Base-by-base conservation (phyloP, 2,113 vertebrate species). In the Seriola quinqueradiata region DNA sequence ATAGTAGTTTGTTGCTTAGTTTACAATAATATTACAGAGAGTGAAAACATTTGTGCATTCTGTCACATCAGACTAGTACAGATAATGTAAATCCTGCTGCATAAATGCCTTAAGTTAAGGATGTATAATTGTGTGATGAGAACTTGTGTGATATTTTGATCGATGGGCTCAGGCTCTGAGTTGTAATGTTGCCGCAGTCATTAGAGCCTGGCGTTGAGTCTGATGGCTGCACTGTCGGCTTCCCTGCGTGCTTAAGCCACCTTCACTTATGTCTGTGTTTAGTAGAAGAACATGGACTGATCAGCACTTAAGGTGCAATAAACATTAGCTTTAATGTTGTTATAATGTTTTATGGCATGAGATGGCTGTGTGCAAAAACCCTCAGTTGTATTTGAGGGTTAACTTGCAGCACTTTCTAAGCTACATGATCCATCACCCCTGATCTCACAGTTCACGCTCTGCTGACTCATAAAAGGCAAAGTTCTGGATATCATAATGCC, bases 301-400 rank as follows among this genome's bases (percentile, higher is more conserved):
- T 87, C 83, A 89, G 93, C 89, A 94, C 90, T 93, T 89, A 89
- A n/a, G 67, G 83, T 61, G 70, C 92, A 90, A 90, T 90, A 89
- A 87, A 90, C 79, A 81, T 48, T 68, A 42, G 40, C 10, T 42
- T 68, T 76, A 60, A 73, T 81, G 85, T 75, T 87, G 77, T 83
- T 83, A 77, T 87, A 79, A 77, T 87, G 86, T 70, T 82, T 83
- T 70, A 85, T 77, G 48, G 77, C 17, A 42, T 38, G 38, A 38
- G 38, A 77, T 70, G 57, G 71, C n/a, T 57, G n/a, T 63, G 63
- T 70, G 7, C 57, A 64, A 36, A 70, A 67, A 70, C n/a, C 28
- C 40, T 58, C 17, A 38, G 60, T 46, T 48, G 17, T 8, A 50
- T 32, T 16, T 6, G 63, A 61, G 42, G 32, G 54, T 48, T 70